phyloP scores from a whole-genome alignment of 2,113 vertebrate species.

The Silurus glanis region DNA sequence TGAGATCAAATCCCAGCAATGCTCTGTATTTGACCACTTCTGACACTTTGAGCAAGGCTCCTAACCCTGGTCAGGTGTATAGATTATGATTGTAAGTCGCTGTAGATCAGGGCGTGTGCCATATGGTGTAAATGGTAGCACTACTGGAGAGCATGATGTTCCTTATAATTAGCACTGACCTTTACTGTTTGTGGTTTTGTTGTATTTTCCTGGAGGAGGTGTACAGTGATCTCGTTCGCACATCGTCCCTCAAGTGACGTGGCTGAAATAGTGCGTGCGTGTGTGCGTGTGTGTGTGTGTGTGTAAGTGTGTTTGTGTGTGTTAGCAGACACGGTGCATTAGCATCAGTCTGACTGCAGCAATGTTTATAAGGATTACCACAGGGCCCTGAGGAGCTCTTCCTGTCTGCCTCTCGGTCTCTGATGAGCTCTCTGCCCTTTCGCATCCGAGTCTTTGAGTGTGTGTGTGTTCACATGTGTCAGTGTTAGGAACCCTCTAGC shows the following conservation, averaged over 20 bases:
- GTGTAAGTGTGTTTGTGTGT: background rate
- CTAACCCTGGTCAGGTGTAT: too few relatives aligned
- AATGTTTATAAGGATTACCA: conserved; percentile 43
- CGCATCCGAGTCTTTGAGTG: background rate
- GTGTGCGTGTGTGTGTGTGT: too few relatives aligned
- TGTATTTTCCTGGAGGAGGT: background rate
- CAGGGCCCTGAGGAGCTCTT: conserved; percentile 23
- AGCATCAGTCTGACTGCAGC: conserved; percentile 37
- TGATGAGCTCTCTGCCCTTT: conserved; percentile 40
- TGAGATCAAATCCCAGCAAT: too few relatives aligned
- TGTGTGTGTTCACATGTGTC: conserved; percentile 10
- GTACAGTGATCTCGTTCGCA: background rate
- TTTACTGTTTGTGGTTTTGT: conserved; percentile 3
- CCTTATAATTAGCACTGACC: background rate
- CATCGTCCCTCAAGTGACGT: background rate
- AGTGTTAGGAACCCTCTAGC: conserved; percentile 4
- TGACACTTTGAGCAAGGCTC: too few relatives aligned
- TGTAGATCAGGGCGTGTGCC: too few relatives aligned
- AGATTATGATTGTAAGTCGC: too few relatives aligned
- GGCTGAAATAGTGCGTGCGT: background rate
- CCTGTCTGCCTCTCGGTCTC: conserved; percentile 23
- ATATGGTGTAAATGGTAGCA: too few relatives aligned
- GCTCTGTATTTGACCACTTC: too few relatives aligned
- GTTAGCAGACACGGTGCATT: conserved; percentile 41
- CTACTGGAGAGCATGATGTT: background rate